Evolutionary conservation across 2,113 vertebrate species (phyloP).

Genomic region (Callopanchax toddi): DNA sequence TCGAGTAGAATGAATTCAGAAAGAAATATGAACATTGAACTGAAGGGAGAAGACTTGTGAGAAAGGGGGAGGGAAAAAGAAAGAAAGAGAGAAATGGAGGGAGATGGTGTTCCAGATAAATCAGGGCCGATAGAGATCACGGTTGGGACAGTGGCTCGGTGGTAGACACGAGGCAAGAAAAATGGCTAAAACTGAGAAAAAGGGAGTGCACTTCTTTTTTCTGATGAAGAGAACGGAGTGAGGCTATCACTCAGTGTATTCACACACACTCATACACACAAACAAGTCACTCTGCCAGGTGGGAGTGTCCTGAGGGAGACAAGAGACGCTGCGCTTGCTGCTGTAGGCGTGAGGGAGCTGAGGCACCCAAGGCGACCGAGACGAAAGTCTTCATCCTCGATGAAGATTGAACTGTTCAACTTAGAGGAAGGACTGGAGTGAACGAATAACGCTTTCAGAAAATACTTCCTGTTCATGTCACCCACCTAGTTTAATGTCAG

Average conservation of each 20-base stretch:
- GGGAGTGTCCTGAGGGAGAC: conserved; percentile 31
- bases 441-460: not conserved
- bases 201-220: conserved; percentile 38
- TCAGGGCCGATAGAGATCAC: conserved; percentile 73
- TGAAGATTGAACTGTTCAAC: conserved; percentile 28
- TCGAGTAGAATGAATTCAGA: not conserved
- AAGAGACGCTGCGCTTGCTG: conserved; percentile 40
- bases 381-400: conserved; percentile 32
- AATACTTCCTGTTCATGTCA: too few species aligned
- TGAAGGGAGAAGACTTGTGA: not conserved
- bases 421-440: not conserved
- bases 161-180: conserved; percentile 53
- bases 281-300: conserved; percentile 33
- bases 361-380: conserved; percentile 43
- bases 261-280: conserved; percentile 7
- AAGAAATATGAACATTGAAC: not conserved
- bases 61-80: not conserved
- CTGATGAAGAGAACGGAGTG: conserved; percentile 42
- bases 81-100: conserved; percentile 31
- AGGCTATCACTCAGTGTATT: conserved; percentile 40
- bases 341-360: conserved; percentile 44
- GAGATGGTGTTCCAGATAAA: conserved; percentile 69
- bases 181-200: conserved; percentile 54
- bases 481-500: too few species aligned
- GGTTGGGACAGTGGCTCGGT: conserved; percentile 53